These are phyloP conservation scores for Drosophila monieri DNA, from an alignment of 2,888 invertebrate species.

Conservation along the genomic window DNA sequence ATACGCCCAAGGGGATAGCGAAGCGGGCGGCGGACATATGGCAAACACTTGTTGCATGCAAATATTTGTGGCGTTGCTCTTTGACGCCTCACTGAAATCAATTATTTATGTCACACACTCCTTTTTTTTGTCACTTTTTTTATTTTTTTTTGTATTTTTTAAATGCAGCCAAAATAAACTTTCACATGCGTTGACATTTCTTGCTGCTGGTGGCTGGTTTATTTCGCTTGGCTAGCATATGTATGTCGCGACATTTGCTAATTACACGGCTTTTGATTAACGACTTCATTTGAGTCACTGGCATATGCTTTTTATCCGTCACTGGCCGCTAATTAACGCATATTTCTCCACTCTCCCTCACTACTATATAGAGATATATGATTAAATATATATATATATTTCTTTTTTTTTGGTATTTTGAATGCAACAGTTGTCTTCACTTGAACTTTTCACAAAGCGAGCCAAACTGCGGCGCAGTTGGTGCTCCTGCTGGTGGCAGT, in stretches of 20 bases:
- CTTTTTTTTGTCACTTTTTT: conserved; percentile 11
- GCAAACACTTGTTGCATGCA: conserved; percentile 71
- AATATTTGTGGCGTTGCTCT: conserved; percentile 49
- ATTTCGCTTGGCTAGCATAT: conserved; percentile 32
- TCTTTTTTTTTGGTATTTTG: conserved; percentile 18
- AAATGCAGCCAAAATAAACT: conserved; percentile 51
- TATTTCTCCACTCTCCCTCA: conserved; percentile 25
- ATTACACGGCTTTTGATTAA: conserved; percentile 57
- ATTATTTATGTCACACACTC: conserved; percentile 67
- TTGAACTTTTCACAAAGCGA: conserved; percentile 51
- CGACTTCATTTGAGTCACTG: conserved; percentile 43
- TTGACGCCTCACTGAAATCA: conserved; percentile 44
- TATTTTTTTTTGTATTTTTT: conserved; percentile 16
- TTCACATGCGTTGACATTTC: conserved; percentile 60
- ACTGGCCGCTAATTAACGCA: conserved; percentile 49
- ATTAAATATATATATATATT: conserved; percentile 19
- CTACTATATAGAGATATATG: conserved; percentile 31
- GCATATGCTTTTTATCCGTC: conserved; percentile 28
- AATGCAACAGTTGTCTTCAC: conserved; percentile 51
- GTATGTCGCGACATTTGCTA: conserved; percentile 50
- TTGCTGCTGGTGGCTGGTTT: conserved; percentile 10
- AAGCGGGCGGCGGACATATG: conserved; percentile 56
- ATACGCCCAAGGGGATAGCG: conserved; percentile 13
- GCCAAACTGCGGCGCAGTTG: conserved; percentile 55
- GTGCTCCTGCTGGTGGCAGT: conserved; percentile 39